phyloP scores from a whole-genome alignment of 2,888 invertebrate species.

The Lithophane semibrunnea region DNA sequence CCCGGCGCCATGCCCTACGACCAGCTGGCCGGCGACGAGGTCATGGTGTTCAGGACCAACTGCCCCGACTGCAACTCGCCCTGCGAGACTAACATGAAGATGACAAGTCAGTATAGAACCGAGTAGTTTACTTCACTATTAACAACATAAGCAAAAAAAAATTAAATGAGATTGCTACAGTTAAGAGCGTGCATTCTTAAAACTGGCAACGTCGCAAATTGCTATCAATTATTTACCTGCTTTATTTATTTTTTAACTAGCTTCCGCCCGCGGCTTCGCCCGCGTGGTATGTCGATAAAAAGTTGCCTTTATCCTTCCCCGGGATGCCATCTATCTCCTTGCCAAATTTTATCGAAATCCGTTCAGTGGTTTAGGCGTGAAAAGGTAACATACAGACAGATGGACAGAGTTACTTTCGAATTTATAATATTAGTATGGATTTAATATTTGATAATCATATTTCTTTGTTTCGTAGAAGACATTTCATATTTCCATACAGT shows the following conservation, averaged over 20 bases:
- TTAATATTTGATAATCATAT: no score
- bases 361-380: no score
- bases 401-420: no score
- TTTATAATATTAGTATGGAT: no score
- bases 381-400: no score
- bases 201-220: neutral
- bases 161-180: neutral
- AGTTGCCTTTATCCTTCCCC: no score
- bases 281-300: no score
- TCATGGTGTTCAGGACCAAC: constrained; percentile 95
- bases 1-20: constrained; percentile 91
- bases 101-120: constrained; percentile 91
- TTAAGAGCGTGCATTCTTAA: neutral
- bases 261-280: no score
- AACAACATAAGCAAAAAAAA: neutral
- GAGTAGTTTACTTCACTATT: neutral
- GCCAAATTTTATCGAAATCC: no score
- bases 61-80: constrained; percentile 96
- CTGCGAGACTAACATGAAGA: constrained; percentile 92
- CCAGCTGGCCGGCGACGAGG: constrained; percentile 93
- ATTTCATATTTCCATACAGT: neutral
- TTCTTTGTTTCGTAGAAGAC: no score
- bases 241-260: no score
- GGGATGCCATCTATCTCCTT: no score
- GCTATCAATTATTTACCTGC: neutral